A percentile compares a stretch with the other conserved stretches of the same genome.
These are phyloP conservation scores for Pseudopleuronectes americanus DNA, from an alignment of 2,797 vertebrate genomes.

Conservation along the genomic window DNA sequence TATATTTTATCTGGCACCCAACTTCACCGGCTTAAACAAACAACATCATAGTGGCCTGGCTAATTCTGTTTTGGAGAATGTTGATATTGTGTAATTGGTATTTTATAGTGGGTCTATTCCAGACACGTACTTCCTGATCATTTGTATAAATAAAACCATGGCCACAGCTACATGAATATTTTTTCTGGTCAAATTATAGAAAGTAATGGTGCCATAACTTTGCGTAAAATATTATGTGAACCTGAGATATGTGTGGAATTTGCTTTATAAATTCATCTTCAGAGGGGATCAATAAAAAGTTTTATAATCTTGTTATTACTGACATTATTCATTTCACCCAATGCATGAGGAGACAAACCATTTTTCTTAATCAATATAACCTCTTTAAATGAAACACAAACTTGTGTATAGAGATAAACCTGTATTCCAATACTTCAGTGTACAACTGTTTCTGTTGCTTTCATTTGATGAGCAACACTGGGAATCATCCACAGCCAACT, in stretches of 20 bases:
- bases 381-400: slow-evolving; percentile 3
- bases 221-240: slow-evolving; percentile 69
- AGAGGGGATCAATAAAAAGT: slow-evolving; percentile 81
- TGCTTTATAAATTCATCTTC: slow-evolving; percentile 78
- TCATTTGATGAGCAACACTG: slow-evolving; percentile 17
- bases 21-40: slow-evolving; percentile 61
- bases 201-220: slow-evolving; percentile 78
- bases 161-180: slow-evolving; percentile 71
- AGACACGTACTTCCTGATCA: slow-evolving; percentile 70
- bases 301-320: slow-evolving; percentile 81
- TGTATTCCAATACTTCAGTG: slow-evolving; percentile 13
- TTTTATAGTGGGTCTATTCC: slow-evolving; percentile 69
- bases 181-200: slow-evolving; percentile 74
- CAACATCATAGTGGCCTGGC: slow-evolving; percentile 49
- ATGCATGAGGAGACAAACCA: slow-evolving; percentile 15
- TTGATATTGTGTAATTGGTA: slow-evolving; percentile 74
- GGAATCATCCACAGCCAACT: slow-evolving; percentile 26
- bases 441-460: slow-evolving; percentile 36
- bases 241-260: slow-evolving; percentile 76
- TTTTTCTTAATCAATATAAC: slow-evolving; percentile 4
- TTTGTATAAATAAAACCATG: slow-evolving; percentile 80
- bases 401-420: not conserved
- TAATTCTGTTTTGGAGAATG: slow-evolving; percentile 70
- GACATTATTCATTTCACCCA: slow-evolving; percentile 72
- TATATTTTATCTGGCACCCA: slow-evolving; percentile 72